Percentiles rank a stretch among this genome's conserved stretches.
Evolutionary conservation across 92 coral and sea anemone genomes (phyloP).

Genomic region (Nematostella vectensis): DNA sequence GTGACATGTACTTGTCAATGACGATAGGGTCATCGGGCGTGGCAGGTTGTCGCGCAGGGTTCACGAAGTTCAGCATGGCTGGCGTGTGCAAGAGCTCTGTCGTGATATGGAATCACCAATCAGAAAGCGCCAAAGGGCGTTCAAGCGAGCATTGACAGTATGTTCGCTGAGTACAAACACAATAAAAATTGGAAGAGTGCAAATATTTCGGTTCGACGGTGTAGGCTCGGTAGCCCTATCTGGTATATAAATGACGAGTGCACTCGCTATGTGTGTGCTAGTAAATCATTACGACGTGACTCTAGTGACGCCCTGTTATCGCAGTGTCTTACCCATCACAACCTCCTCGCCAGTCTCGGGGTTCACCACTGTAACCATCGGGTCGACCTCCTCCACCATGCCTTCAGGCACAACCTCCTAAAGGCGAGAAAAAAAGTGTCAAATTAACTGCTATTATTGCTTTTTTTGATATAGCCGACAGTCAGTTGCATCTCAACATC

Average conservation of each 20-base stretch:
- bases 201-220: too few species aligned
- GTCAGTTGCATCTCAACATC: too few species aligned
- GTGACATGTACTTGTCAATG: slow-evolving; percentile 78
- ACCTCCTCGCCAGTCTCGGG: slow-evolving; percentile 63
- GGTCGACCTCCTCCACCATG: slow-evolving; percentile 35
- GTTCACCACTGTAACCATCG: slow-evolving; percentile 45
- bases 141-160: not conserved
- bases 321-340: slow-evolving; percentile 30
- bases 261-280: too few species aligned
- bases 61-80: slow-evolving; percentile 64
- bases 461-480: too few species aligned
- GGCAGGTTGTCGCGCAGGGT: slow-evolving; percentile 38
- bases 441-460: too few species aligned
- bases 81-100: slow-evolving; percentile 44
- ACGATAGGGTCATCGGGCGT: slow-evolving; percentile 49
- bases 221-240: too few species aligned
- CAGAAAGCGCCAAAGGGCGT: not conserved
- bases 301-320: too few species aligned
- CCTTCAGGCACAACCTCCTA: slow-evolving; percentile 34
- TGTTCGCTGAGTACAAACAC: not conserved
- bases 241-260: too few species aligned
- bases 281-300: too few species aligned
- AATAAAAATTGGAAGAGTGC: too few species aligned
- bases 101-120: not conserved
- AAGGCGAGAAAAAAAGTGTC: too few species aligned